Evolutionary conservation across 2,888 invertebrate species (phyloP).

Genomic region (Pachymerium ferrugineum): DNA sequence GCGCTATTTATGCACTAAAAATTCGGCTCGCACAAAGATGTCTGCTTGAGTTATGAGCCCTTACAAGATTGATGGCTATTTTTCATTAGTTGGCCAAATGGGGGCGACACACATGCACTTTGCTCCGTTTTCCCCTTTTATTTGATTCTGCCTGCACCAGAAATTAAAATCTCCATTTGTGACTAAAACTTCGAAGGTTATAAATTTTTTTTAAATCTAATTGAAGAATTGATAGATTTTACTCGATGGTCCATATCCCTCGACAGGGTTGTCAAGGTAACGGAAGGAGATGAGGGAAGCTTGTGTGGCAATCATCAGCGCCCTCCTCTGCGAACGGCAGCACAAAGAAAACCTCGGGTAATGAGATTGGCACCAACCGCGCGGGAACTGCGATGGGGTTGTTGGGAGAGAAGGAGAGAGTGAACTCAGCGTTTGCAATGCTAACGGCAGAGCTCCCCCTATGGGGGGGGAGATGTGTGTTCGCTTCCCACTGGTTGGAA

Average conservation of each 20-base stretch:
- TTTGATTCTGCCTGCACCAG: neutral
- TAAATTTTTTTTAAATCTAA: neutral
- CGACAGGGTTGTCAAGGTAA: neutral
- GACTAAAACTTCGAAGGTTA: neutral
- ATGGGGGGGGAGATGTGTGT: neutral
- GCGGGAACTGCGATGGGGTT: neutral
- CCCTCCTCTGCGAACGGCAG: neutral
- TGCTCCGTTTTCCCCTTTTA: neutral
- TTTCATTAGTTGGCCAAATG: neutral
- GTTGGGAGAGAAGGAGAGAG: neutral
- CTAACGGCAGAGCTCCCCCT: neutral
- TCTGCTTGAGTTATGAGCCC: neutral
- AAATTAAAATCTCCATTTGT: neutral
- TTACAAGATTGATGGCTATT: slow-evolving; percentile 2
- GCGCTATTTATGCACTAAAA: neutral
- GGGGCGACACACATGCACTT: neutral
- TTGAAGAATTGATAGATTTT: neutral
- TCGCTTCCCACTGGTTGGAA: neutral
- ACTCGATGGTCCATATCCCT: neutral
- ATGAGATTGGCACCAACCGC: slow-evolving; percentile 2
- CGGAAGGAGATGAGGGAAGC: neutral
- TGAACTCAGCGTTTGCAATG: neutral
- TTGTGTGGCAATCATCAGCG: neutral
- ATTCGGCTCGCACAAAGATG: neutral
- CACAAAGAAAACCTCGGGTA: slow-evolving; percentile 6